phyloP scores from a whole-genome alignment of 2,797 vertebrate species.

The Sebastiscus albofasciatus region DNA sequence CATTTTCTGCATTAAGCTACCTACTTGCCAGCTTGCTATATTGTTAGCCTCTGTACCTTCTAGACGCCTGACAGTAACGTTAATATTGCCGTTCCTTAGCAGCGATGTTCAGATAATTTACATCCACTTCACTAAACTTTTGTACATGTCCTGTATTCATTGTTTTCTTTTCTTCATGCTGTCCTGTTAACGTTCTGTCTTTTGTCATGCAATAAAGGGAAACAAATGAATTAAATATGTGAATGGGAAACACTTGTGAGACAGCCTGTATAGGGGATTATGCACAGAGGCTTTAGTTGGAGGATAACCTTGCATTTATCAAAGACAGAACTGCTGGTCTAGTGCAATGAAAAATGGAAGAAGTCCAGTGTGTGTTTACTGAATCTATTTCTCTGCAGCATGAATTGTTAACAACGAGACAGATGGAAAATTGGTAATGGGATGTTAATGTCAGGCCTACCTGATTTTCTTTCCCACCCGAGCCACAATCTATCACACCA shows the following conservation, averaged over 20 bases:
- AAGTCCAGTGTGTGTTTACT: conserved; percentile 28
- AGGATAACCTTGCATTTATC: conserved; percentile 2
- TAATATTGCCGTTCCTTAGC: too few species aligned
- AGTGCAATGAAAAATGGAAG: background rate
- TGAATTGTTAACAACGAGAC: conserved; percentile 27
- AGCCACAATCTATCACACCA: conserved; percentile 67
- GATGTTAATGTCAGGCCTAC: conserved; percentile 69
- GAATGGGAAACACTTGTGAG: background rate
- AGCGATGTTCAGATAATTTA: too few species aligned
- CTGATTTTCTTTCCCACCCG: conserved; percentile 63
- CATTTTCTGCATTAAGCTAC: too few species aligned
- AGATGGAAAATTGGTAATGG: conserved; percentile 61
- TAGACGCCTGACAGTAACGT: too few species aligned
- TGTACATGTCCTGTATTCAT: background rate
- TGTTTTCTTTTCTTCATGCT: background rate
- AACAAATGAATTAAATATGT: background rate
- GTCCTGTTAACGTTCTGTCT: background rate
- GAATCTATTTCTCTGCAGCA: conserved; percentile 20
- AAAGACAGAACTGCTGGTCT: conserved; percentile 12
- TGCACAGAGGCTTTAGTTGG: background rate
- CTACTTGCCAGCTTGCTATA: too few species aligned
- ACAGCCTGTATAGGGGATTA: conserved; percentile 3
- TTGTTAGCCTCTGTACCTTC: too few species aligned
- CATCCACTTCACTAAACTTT: background rate
- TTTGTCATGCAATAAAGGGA: background rate